Base-by-base conservation (phyloP, 2,113 vertebrate genomes). In the Fregata magnificens region DNA sequence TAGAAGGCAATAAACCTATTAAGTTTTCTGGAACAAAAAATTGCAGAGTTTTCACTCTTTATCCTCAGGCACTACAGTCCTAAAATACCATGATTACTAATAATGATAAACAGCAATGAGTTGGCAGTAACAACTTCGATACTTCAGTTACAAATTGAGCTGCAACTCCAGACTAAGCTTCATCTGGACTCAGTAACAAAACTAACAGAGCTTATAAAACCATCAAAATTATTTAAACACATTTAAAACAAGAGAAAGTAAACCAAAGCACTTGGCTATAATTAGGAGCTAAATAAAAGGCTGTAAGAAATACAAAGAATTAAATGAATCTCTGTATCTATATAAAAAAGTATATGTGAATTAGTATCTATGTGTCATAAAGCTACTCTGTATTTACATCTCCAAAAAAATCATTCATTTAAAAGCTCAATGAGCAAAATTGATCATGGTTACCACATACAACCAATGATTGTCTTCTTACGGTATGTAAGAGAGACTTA, bases 401-500 rank as follows among this genome's bases (percentile, higher is more conserved):
- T 83, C 55, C 4, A 47, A 58, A 84, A 86, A 89, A 45, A 13
- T 15, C 6, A 45, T 83, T 83, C 2, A 28, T 63, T 90, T 86
- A 55, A 67, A 81, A 80, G 31, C 5, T 56, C 20, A 73, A 1
- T 49, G 19, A 86, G 24, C 9, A 73, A 80, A 56, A 83, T 34
- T 0, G 0, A 20, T 36, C 65, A 20, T 20, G 16, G 24, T 80
- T 83, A 44, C 28, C 14, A 52, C n/a, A 49, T 26, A 17, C 1
- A 86, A 56, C 8, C 21, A 62, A 6, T 4, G 3, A 56, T 17
- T 74, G 12, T 28, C n/a, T 40, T 83, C 42, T 70, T 52, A 86
- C 0, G 0, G 34, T 49, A 70, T 17, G 8, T 66, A 61, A 63
- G 34, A 76, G 31, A 59, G 3, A 71, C 12, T 6, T 56, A 58